Base-by-base conservation (phyloP, 2,888 invertebrate genomes). In the Hyposoter didymator region DNA sequence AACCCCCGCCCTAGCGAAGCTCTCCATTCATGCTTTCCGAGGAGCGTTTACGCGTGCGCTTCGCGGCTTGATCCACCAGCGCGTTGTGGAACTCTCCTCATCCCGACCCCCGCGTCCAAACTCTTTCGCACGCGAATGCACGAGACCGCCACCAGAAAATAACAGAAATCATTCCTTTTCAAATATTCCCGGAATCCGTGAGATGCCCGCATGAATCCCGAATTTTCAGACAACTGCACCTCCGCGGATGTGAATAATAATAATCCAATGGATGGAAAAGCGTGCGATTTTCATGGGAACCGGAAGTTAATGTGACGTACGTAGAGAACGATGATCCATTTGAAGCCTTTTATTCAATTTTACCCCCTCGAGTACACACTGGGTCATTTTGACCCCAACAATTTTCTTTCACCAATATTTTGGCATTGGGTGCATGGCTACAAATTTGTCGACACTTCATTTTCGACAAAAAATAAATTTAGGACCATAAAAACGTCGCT, bases 21-120 rank as follows among this genome's bases (percentile, higher is more conserved):
- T 83, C 80, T 83, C 83, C 85, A 85, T 85, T 85, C 85, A 85
- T 85, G 85, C 73, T 85, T 85, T 85, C 80, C 82, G 82, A 76
- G 72, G 28, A 78, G 59, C 76, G 45, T 45, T 55, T 45, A 66
- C 85, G 85, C 83, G 12, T 52, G 80, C 82, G 85, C 79, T 79
- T 66, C 72, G 14, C 22, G 22, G 35, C 39, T 85, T 85, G 82
- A 80, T 73, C 82, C 67, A 83, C 79, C 85, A n/a, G n/a, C n/a
- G n/a, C n/a, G 72, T 76, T 52, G 39, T 28, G 10, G 35, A 70
- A 64, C 17, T 28, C 28, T 52, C 28, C 39, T 39, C 39, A 39
- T 73, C 17, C 66, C 39, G 28, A 17, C 19, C 67, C 10, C 47
- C 45, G 39, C 3, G 19, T 43, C 7, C 12, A 59, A 59, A 55